Evolutionary conservation across 2,797 vertebrate genomes (phyloP).

Genomic region (Sebastes steindachneri): DNA sequence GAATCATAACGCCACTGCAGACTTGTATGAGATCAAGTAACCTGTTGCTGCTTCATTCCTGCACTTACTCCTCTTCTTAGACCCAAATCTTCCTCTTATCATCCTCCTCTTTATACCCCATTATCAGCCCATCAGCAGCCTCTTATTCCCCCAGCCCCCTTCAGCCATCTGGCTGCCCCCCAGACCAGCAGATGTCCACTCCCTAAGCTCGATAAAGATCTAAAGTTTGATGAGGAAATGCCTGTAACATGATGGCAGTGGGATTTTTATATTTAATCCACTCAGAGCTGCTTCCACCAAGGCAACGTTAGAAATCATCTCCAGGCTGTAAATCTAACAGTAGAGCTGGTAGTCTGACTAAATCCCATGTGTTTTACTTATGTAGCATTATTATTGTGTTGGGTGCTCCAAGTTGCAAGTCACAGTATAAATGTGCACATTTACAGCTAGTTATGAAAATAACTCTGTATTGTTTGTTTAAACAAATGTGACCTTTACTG

Average conservation of each 20-base stretch:
- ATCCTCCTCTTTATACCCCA: slow-evolving; percentile 18
- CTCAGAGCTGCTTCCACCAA: slow-evolving; percentile 27
- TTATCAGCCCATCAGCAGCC: slow-evolving; percentile 49
- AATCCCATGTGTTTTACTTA: background rate
- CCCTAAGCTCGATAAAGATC: slow-evolving; percentile 56
- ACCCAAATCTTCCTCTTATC: slow-evolving; percentile 16
- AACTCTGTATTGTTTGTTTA: slow-evolving; percentile 6
- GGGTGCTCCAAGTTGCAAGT: background rate
- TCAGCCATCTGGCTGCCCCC: slow-evolving; percentile 70
- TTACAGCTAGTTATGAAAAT: background rate
- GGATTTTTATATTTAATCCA: slow-evolving; percentile 50
- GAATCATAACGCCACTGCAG: background rate
- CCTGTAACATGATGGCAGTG: slow-evolving; percentile 32
- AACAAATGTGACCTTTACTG: slow-evolving; percentile 29
- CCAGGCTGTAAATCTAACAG: background rate
- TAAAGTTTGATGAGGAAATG: slow-evolving; percentile 68
- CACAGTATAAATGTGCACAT: background rate
- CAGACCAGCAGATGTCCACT: slow-evolving; percentile 67
- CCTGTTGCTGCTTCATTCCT: slow-evolving; percentile 19
- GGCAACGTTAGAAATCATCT: slow-evolving; percentile 27
- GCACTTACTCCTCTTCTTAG: background rate
- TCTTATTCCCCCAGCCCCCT: slow-evolving; percentile 32
- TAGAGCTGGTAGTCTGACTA: background rate
- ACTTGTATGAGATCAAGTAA: slow-evolving; percentile 4
- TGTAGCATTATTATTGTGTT: background rate